Base-by-base conservation (phyloP, 2,797 vertebrate genomes). In the Betta splendens region DNA sequence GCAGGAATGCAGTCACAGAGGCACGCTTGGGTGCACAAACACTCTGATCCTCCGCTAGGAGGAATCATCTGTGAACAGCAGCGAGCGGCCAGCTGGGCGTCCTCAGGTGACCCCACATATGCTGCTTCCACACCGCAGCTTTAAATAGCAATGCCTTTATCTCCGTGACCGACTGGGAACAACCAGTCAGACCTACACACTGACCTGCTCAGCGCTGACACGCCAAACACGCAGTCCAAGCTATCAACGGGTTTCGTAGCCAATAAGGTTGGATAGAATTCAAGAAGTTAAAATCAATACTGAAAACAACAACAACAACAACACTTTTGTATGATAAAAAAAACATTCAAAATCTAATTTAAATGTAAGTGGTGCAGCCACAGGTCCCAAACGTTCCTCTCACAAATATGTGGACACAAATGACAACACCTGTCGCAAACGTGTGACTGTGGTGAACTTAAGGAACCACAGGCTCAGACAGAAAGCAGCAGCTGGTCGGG, bases 91-190 rank as follows among this genome's bases (percentile, higher is more conserved):
- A 37, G 17, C 37, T n/a, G 26, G 17, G 33, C 1, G 52, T 71
- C 75, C 72, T 80, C 68, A 10, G 46, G 56, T 74, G 63, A 80
- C 65, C 65, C 45, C 62, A 6, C 33, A 54, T 60, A 57, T 18
- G 45, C 55, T 7, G 62, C 55, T 16, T 29, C 44, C 28, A 31
- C 54, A 12, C 32, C 7, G 4, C 46, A 17, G 62, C 75, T 77
- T 61, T 65, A 75, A 83, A 79, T 72, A 79, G 76, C 69, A 56
- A 26, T 0, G 9, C 58, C 64, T 66, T 69, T 28, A 74, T 60
- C 35, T 56, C 22, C 2, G 46, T 4, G 57, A 54, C 15, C 5
- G 18, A 17, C 59, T 28, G 63, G 21, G 29, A 55, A 28, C 33
- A 22, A 43, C 37, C 46, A 5, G 55, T 35, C 25, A 12, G 9